Percentiles rank a stretch among this genome's conserved stretches.
phyloP scores from a whole-genome alignment of 2,888 invertebrate species.

The Mylabris sibirica region DNA sequence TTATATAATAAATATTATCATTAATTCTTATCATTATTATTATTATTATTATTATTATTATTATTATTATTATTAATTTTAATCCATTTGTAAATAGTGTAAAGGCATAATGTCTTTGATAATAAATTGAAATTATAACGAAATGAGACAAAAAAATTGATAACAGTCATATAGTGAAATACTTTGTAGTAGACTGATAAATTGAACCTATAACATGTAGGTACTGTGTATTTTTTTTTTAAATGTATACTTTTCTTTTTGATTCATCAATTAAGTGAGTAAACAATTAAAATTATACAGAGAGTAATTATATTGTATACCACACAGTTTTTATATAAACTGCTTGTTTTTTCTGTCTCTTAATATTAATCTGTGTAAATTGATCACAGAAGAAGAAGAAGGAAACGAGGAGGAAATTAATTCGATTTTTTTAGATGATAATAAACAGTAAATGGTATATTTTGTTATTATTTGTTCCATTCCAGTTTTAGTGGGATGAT shows the following conservation, averaged over 20 bases:
- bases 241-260: conserved; percentile 59
- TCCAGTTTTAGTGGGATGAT: conserved; percentile 63
- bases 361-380: background rate
- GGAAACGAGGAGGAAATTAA: too few relatives aligned
- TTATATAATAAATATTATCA: too few relatives aligned
- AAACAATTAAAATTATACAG: conserved; percentile 38
- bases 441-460: conserved; percentile 15
- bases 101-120: conserved; percentile 60
- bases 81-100: conserved; percentile 63
- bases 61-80: conserved; percentile 31
- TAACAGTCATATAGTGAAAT: conserved; percentile 12
- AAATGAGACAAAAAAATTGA: background rate
- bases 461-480: conserved; percentile 48
- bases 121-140: background rate
- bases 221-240: conserved; percentile 59
- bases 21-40: conserved; percentile 11
- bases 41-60: conserved; percentile 30
- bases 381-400: background rate
- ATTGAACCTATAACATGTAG: conserved; percentile 50
- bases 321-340: background rate
- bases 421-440: background rate
- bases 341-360: background rate
- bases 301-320: background rate
- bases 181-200: conserved; percentile 61
- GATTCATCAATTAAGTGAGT: conserved; percentile 40